Base-by-base conservation (phyloP, 2,113 vertebrate species). In the Crotalus horridus region DNA sequence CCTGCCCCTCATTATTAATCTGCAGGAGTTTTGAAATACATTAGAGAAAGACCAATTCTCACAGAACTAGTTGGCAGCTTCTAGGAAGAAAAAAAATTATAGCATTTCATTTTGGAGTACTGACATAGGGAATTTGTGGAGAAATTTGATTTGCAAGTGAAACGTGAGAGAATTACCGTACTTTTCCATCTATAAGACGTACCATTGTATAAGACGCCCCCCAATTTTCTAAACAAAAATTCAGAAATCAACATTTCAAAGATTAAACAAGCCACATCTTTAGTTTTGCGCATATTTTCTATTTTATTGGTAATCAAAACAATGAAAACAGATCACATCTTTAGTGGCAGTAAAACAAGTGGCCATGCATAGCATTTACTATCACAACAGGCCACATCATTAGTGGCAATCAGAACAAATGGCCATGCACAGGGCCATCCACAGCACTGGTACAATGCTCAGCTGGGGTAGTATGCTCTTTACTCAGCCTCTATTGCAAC, bases 1-100 rank as follows among this genome's bases (percentile, higher is more conserved):
- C 94, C 94, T 95, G 93, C 94, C 96, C 96, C 96, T 96, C 17
- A 4, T 96, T 96, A 98, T 97, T 97, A 97, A 97, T 97, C 95
- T 95, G 93, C 86, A 96, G 61, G 93, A 97, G 93, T 95, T 93
- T 96, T 97, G 96, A 97, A 97, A 96, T 97, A 97, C 92, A 93
- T 94, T 97, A 96, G 94, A 94, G 94, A 96, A 97, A 97, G 91
- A 64, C 88, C 85, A 90, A 90, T 95, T 97, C 94, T 95, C 93
- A 91, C 95, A 94, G 94, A 98, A 97, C 97, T 95, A 95, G 92
- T 96, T 96, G 95, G 94, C 91, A 96, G 33, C 92, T 94, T 94
- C 15, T 89, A 95, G 48, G 43, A 56, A 46, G 12, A 43, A 96
- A 95, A 5, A 43, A 96, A 94, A n/a, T 15, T 93, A 93, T 13